Evolutionary conservation across 2,888 invertebrate genomes (phyloP), one percentile per base, ranked within the genome.

Genomic region (Papilio protenor): DNA sequence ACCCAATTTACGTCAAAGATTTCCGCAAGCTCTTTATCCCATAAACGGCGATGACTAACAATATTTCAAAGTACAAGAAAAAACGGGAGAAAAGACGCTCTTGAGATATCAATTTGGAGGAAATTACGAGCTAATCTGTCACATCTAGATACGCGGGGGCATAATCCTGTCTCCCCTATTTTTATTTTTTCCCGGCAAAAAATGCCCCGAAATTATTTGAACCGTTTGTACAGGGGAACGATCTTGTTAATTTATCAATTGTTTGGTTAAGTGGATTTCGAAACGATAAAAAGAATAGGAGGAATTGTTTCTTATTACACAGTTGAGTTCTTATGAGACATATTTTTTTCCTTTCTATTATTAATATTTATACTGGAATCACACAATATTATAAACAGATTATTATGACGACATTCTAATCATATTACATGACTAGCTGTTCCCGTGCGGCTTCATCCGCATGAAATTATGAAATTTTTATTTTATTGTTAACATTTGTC

Each of bases 91-190:
- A 89, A 88, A 85, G 81, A 82, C 84, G 85, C 91, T 88, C 91
- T 91, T 88, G 91, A 92, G 93, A 94, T 94, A 94, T 94, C 94
- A 93, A 94, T 94, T 94, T 94, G 87, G 90, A 84, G 85, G 90
- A 92, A 92, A 94, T 94, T 94, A 94, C 93, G 85, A 88, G 88
- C 89, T 94, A 94, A 94, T 94, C 94, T 94, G 94, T 94, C 94
- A 94, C 94, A 93, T 92, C 88, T 88, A 90, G 87, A 88, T 87
- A 86, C 89, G 90, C 92, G 82, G 89, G 86, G 90, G 91, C 87
- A 84, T 89, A 89, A 92, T 91, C 88, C 85, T 86, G 87, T 88
- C 89, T 90, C 91, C 92, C 92, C 89, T 87, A 85, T 88, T 89
- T 89, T 87, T 88, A 84, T 85, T 87, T 87, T 86, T 82, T 82